phyloP scores from a whole-genome alignment of 2,888 invertebrate species.

The Leptothorax acervorum region DNA sequence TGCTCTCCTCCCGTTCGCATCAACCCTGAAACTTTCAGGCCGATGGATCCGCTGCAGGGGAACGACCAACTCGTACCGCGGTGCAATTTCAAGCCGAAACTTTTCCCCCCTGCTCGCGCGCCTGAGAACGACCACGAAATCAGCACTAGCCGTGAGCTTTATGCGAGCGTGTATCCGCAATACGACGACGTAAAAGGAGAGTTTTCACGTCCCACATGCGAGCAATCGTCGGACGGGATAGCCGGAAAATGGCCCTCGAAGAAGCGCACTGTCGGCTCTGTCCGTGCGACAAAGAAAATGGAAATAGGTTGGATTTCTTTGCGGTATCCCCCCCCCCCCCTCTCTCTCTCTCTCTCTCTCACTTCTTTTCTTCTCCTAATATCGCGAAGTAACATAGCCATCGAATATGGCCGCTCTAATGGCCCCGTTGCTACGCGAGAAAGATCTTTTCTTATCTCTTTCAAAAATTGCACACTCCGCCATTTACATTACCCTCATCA shows the following conservation, averaged over 20 bases:
- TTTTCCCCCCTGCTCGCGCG: conserved; percentile 30
- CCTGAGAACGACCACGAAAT: conserved; percentile 51
- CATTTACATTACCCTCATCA: conserved; percentile 24
- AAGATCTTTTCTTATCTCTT: conserved; percentile 4
- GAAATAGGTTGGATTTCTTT: conserved; percentile 57
- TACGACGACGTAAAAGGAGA: conserved; percentile 32
- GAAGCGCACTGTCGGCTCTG: conserved; percentile 15
- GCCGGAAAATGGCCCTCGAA: conserved; percentile 49
- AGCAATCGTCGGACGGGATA: conserved; percentile 36
- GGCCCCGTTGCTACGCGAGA: not conserved
- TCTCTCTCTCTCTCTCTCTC: not conserved
- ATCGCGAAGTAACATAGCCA: conserved; percentile 13
- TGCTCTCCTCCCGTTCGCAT: conserved; percentile 18
- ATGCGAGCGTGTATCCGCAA: conserved; percentile 24
- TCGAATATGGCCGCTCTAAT: conserved; percentile 5
- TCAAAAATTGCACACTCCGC: conserved; percentile 18
- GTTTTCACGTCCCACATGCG: conserved; percentile 29
- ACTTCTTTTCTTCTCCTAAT: not conserved
- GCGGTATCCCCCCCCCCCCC: not conserved
- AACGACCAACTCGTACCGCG: conserved; percentile 29
- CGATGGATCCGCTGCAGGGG: conserved; percentile 21
- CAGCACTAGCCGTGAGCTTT: conserved; percentile 41
- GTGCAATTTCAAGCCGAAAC: conserved; percentile 49
- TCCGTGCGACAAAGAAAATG: conserved; percentile 54
- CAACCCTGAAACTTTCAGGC: conserved; percentile 36